Conservation (phyloP, 2,888 invertebrate genomes). For the Pristionchus mayeri region DNA sequence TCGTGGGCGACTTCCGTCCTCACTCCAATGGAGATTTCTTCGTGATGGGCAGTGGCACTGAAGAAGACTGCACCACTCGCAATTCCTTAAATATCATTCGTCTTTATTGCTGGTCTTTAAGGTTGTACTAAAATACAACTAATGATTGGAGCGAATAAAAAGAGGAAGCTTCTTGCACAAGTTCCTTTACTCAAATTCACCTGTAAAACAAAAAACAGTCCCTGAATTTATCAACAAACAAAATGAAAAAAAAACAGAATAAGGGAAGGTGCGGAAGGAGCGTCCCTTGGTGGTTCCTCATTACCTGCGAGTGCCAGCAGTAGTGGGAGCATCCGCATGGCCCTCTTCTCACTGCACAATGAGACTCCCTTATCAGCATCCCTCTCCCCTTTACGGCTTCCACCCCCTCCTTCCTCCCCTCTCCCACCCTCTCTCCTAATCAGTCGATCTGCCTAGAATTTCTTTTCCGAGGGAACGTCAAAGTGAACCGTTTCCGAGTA, state of each 20-base stretch:
- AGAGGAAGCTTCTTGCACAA: too few relatives aligned
- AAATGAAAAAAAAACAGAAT: neutral
- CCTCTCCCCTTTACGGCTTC: slow-evolving; percentile 28
- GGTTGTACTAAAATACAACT: neutral
- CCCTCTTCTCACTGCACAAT: slow-evolving; percentile 2
- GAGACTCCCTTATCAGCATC: neutral
- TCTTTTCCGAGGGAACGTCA: neutral
- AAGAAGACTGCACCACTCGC: neutral
- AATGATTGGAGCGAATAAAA: too few relatives aligned
- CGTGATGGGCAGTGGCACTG: slow-evolving; percentile 36
- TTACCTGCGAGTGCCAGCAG: slow-evolving; percentile 20
- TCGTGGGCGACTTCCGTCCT: neutral
- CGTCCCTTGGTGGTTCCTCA: too few relatives aligned
- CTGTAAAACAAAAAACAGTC: too few relatives aligned
- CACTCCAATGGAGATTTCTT: neutral
- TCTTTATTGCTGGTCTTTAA: neutral
- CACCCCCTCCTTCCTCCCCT: neutral
- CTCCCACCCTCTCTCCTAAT: slow-evolving; percentile 7
- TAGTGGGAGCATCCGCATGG: slow-evolving; percentile 31
- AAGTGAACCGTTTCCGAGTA: neutral
- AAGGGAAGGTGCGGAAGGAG: neutral
- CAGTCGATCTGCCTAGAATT: neutral
- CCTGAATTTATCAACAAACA: too few relatives aligned
- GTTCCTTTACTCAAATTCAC: too few relatives aligned
- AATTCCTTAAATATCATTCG: neutral